Percentiles rank a stretch among this genome's conserved stretches.
phyloP scores from a whole-genome alignment of 2,888 invertebrate species.

The Fragum whitleyi region DNA sequence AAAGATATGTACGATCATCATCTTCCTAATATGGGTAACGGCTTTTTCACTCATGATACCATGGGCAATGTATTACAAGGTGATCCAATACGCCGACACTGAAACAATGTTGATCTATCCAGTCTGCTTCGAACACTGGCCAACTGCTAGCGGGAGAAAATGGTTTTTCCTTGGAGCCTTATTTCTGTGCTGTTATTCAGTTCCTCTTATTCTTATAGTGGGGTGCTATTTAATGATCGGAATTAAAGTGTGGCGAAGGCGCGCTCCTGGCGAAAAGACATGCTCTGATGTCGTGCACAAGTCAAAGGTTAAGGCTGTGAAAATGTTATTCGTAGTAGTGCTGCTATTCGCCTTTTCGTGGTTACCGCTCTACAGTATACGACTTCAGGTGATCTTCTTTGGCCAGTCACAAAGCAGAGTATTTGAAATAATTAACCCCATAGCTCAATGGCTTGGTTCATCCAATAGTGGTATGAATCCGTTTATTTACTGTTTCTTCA shows the following conservation, averaged over 20 bases:
- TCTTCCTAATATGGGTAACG: constrained; percentile 95
- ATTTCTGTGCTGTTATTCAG: constrained; percentile 94
- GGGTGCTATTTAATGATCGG: constrained; percentile 96
- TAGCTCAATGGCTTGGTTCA: constrained; percentile 97
- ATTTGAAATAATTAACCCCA: constrained; percentile 91
- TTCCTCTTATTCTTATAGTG: constrained; percentile 95
- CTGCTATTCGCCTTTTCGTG: constrained; percentile 97
- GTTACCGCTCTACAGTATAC: constrained; percentile 96
- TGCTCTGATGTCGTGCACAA: constrained; percentile 87
- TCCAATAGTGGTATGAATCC: constrained; percentile 98
- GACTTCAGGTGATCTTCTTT: constrained; percentile 88
- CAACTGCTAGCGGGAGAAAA: constrained; percentile 92
- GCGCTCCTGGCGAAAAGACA: constrained; percentile 94
- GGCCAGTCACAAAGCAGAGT: constrained; percentile 85
- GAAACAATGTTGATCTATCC: constrained; percentile 30
- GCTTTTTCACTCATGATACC: constrained; percentile 94
- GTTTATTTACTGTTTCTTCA: constrained; percentile 96
- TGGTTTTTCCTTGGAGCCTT: constrained; percentile 95
- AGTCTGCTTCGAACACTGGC: constrained; percentile 88
- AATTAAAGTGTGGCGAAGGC: constrained; percentile 94
- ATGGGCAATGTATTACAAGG: constrained; percentile 95
- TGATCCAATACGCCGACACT: constrained; percentile 42
- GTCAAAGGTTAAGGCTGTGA: constrained; percentile 97
- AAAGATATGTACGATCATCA: constrained; percentile 92
- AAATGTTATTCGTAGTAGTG: constrained; percentile 97